Evolutionary conservation across 2,113 vertebrate genomes (phyloP), one percentile per base, ranked within the genome.

Genomic region (Seriola quinqueradiata): DNA sequence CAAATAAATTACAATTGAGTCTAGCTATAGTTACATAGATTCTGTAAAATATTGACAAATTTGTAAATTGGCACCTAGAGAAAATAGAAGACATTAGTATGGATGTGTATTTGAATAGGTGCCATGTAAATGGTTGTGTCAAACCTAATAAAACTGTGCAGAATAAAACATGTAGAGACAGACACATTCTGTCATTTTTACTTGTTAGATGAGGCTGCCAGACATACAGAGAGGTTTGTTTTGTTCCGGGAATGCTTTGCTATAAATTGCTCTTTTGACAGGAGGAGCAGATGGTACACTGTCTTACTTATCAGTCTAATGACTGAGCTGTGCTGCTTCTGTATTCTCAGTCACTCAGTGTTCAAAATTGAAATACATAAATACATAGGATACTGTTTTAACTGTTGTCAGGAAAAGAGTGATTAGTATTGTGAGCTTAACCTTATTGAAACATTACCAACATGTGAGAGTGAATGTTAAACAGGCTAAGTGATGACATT

Each of bases 251-350:
- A 82, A 81, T 19, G 8, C 70, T 70, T 69, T 58, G 74, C 78
- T 75, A 82, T 87, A 85, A 79, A 88, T 87, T 81, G 16, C 79
- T 86, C 69, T 54, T 73, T 12, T 58, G 75, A 79, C 82, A 84
- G 73, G 60, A 75, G 75, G 66, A 90, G 79, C 90, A 91, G 87
- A 80, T 86, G 84, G 66, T 70, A 44, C 42, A 73, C 78, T 60
- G 76, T 80, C 68, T 79, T 48, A 52, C 78, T 79, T 63, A 81
- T 84, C 64, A 83, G 46, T 69, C 52, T 79, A 83, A 79, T 79
- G 46, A 52, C 74, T n/a, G 48, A 66, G 34, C 46, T 66, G 69
- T 4, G 13, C 61, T n/a, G 46, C 48, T 25, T 76, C n/a, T 50
- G 32, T 70, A 23, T 44, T 70, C 59, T 36, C 9, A 69, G 16